phyloP scores from a whole-genome alignment of 2,797 vertebrate genomes.

The Nannoperca australis region DNA sequence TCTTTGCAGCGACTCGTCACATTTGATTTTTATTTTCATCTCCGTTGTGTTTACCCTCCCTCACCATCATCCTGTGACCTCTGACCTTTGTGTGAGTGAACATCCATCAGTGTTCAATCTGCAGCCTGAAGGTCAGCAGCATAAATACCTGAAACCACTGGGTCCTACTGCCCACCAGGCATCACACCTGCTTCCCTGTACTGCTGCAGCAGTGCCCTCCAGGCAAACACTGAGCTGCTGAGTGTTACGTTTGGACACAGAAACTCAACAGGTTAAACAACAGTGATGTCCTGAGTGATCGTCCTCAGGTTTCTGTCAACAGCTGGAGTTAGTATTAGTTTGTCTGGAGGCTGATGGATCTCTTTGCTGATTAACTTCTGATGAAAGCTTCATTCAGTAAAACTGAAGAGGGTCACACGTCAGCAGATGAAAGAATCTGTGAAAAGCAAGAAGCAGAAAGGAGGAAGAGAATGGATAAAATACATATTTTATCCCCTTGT shows the following conservation, averaged over 20 bases:
- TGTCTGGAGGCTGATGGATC: too few species aligned
- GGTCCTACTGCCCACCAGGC: not conserved
- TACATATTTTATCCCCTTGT: not conserved
- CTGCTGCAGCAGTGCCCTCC: too few species aligned
- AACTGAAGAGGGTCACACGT: not conserved
- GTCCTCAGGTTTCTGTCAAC: not conserved
- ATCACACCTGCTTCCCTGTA: not conserved
- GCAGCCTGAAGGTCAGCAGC: not conserved
- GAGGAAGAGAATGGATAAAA: not conserved
- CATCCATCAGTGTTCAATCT: conserved; percentile 6
- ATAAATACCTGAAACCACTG: not conserved
- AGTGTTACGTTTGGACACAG: not conserved
- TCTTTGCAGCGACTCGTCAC: not conserved
- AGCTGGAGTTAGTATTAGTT: too few species aligned
- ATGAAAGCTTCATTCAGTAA: not conserved
- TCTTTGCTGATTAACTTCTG: not conserved
- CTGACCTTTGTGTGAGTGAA: not conserved
- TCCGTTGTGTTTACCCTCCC: not conserved
- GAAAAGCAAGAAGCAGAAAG: not conserved
- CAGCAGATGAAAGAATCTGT: not conserved
- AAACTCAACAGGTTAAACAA: too few species aligned
- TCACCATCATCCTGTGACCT: conserved; percentile 7
- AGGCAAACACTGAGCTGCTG: too few species aligned
- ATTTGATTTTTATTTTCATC: conserved; percentile 5
- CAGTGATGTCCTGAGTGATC: too few species aligned